These are phyloP conservation scores for Drosophila melanogaster DNA, from an alignment of 1,140 invertebrate species.

Conservation along the genomic window Release_6_plus_ISO1_MT NT_033777.3:14580501-14581000, in stretches of 20 bases:
- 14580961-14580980: no score
- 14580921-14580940: no score
- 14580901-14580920: no score
- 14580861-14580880: no score
- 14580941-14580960: no score
- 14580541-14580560: conserved; percentile 46
- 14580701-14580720: conserved; percentile 26
- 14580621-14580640: conserved; percentile 63
- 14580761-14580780: conserved; percentile 24
- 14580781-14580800: conserved; percentile 28
- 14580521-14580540: conserved; percentile 66
- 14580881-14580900: no score
- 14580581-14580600: conserved; percentile 46
- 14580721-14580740: conserved; percentile 1
- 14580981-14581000: neutral
- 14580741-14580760: conserved; percentile 16
- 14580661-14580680: conserved; percentile 43
- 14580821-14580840: neutral
- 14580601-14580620: conserved; percentile 77
- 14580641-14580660: conserved; percentile 51
- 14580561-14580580: conserved; percentile 83
- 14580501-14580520: conserved; percentile 55
- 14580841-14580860: neutral
- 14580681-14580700: conserved; percentile 70
- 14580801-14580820: neutral